Base-by-base conservation (phyloP, 2,888 invertebrate species). In the Caenorhabditis uteleia region DNA sequence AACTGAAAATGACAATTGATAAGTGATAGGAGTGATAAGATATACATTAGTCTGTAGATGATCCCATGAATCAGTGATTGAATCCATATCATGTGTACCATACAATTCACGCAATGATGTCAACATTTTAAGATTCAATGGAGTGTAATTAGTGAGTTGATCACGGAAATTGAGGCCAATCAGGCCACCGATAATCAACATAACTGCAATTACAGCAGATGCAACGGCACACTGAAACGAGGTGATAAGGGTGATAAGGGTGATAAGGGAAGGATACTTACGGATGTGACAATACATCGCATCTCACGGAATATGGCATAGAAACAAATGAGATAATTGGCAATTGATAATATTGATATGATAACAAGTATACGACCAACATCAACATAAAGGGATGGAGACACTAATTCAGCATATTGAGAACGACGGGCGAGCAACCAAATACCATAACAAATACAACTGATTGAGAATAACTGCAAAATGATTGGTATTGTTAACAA, bases 161-260 rank as follows among this genome's bases (percentile, higher is more conserved):
- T 72, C 68, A 16, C 75, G 70, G 58, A 82, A 82, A n/a, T 82
- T 82, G 33, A 81, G 75, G 29, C 82, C 82, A 75, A 82, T 82
- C 16, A 80, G 59, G 16, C 82, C 82, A 23, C 80, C 82, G 45
- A 82, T 74, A 33, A 78, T 64, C 10, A 82, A 56, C 79, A 82
- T 81, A 14, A 82, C 64, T 34, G 77, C 77, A 31, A 82, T 75
- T 12, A 82, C 74, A 10, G 74, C 45, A 8, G 74, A 75, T 10
- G 80, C 75, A 21, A 80, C 74, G 7, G 79, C 67, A 46, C 71
- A 80, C 82, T 82, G 66, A 55, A 79, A 77, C n/a, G n/a, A n/a
- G n/a, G n/a, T n/a, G n/a, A n/a, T n/a, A n/a, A n/a, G n/a, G n/a
- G n/a, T n/a, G n/a, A n/a, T n/a, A n/a, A n/a, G n/a, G n/a, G n/a